These are phyloP conservation scores for Clamator glandarius DNA, from an alignment of 2,797 vertebrate genomes.

Conservation along the genomic window DNA sequence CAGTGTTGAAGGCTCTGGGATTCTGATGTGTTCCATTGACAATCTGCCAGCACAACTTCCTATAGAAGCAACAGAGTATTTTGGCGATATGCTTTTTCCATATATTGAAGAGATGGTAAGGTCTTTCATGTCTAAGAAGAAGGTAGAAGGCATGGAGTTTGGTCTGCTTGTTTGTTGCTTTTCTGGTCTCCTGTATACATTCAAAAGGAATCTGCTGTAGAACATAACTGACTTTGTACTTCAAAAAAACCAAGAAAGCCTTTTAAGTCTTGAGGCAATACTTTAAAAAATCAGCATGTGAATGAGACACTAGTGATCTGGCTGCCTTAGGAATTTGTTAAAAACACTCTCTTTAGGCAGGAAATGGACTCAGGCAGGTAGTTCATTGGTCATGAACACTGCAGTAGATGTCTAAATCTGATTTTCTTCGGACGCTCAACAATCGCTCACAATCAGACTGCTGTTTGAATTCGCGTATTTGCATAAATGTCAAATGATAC, in stretches of 20 bases:
- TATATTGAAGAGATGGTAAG: conserved; percentile 99
- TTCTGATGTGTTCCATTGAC: conserved; percentile 99
- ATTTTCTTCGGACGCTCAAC: neutral
- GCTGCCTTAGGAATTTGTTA: neutral
- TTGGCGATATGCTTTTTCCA: conserved; percentile 93
- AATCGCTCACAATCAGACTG: neutral
- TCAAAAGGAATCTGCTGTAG: conserved; percentile 73
- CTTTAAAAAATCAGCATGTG: neutral
- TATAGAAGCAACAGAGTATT: conserved; percentile 95
- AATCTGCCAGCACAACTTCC: conserved; percentile 97
- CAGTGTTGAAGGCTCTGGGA: conserved; percentile 94
- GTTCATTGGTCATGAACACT: neutral
- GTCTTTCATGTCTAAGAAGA: neutral
- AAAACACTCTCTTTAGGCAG: neutral
- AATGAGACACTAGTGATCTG: neutral
- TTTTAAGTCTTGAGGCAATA: neutral
- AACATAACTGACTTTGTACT: conserved; percentile 46
- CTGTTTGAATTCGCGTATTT: neutral
- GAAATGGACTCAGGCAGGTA: neutral
- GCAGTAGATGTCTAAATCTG: neutral
- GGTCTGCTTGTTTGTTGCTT: neutral
- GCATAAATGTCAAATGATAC: neutral
- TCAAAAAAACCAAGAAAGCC: neutral
- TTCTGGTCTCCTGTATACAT: conserved; percentile 60
- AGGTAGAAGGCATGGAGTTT: neutral